Conservation (phyloP, 1,140 invertebrate species). For the Rhyzopertha dominica region DNA sequence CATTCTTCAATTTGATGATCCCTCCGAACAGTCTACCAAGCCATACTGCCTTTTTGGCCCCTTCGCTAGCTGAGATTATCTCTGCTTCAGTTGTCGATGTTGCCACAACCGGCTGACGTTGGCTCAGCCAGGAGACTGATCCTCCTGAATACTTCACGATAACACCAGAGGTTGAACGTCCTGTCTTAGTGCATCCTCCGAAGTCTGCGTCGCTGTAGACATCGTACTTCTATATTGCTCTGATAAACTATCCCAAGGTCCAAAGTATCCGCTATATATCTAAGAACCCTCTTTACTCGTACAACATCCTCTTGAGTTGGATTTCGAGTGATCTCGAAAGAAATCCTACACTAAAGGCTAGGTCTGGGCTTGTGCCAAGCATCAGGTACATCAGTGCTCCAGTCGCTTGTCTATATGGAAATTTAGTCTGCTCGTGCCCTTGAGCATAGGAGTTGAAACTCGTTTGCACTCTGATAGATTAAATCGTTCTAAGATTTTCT, state of each 20-base stretch:
- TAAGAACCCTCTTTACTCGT: slow-evolving; percentile 39
- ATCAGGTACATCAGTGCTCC: slow-evolving; percentile 39
- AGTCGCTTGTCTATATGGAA: not conserved
- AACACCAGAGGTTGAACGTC: slow-evolving; percentile 36
- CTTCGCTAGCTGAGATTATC: no score
- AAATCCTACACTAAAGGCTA: slow-evolving; percentile 37
- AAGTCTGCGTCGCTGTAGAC: no score
- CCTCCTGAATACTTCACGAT: slow-evolving; percentile 36
- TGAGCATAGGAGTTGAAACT: slow-evolving; percentile 37
- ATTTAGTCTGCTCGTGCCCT: slow-evolving; percentile 18
- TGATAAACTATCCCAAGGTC: slow-evolving; percentile 35
- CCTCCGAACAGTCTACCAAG: slow-evolving; percentile 31
- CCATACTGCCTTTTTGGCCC: no score
- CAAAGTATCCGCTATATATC: slow-evolving; percentile 36
- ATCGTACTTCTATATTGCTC: no score
- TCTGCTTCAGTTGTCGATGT: no score
- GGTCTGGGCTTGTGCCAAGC: slow-evolving; percentile 43
- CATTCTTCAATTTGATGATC: slow-evolving; percentile 15
- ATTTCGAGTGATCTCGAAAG: slow-evolving; percentile 39
- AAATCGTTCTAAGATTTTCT: slow-evolving; percentile 38
- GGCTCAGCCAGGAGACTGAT: slow-evolving; percentile 37
- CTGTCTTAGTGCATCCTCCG: no score
- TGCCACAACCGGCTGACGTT: slow-evolving; percentile 37
- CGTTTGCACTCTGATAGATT: slow-evolving; percentile 41
- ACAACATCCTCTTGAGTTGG: slow-evolving; percentile 38